A percentile compares a stretch with the other conserved stretches of the same genome.
These are phyloP conservation scores for Ciconia boyciana DNA, from an alignment of 2,113 vertebrate species.

Conservation along the genomic window DNA sequence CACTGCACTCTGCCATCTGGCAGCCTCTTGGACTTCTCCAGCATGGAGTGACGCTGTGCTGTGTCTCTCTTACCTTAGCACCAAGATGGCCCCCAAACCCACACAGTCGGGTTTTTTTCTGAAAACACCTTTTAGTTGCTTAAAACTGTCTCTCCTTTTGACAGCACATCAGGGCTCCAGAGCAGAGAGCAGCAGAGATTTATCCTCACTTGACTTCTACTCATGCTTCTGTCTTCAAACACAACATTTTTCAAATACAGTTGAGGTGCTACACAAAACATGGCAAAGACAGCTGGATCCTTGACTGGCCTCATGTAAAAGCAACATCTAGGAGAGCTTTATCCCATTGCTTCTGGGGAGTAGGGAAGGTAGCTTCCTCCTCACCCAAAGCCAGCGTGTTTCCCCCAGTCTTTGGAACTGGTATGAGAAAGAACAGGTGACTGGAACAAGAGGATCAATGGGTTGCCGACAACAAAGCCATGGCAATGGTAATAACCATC, in stretches of 20 bases:
- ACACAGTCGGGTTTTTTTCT: neutral
- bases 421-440: neutral
- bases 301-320: accelerated
- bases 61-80: neutral
- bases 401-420: neutral
- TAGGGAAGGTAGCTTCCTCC: neutral
- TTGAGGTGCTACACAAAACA: neutral
- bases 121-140: neutral
- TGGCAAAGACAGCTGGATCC: neutral
- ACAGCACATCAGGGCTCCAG: neutral
- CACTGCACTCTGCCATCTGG: neutral
- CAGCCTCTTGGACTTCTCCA: neutral
- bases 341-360: neutral
- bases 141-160: neutral
- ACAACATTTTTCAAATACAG: neutral
- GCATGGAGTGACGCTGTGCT: neutral
- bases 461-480: neutral
- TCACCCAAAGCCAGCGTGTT: neutral
- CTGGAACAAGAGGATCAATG: neutral
- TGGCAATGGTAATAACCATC: neutral
- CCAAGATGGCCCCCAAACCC: neutral
- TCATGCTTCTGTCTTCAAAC: neutral
- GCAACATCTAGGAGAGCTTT: neutral
- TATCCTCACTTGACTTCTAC: neutral
- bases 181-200: neutral